Conservation (phyloP, 2,797 vertebrate genomes). For the Tinamus major region DNA sequence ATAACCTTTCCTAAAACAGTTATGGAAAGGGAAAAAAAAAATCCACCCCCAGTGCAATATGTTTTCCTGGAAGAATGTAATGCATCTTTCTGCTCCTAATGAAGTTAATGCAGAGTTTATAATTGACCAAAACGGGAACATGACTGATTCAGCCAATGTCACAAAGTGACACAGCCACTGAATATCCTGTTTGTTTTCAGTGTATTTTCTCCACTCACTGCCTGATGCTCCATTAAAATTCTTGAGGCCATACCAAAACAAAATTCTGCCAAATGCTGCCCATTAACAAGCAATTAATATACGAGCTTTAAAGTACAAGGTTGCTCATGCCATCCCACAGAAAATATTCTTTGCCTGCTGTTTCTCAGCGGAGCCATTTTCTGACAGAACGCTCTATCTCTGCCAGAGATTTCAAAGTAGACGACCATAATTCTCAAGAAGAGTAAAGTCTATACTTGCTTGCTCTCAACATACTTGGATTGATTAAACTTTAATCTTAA, state of each 20-base stretch:
- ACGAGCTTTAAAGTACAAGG: constrained; percentile 41
- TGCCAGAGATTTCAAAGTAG: constrained; percentile 44
- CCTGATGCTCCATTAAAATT: constrained; percentile 43
- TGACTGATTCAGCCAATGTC: neutral
- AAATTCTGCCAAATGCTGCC: constrained; percentile 48
- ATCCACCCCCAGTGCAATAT: neutral
- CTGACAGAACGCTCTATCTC: constrained; percentile 40
- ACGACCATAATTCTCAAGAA: neutral
- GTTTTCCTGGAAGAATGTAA: neutral
- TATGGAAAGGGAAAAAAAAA: no score
- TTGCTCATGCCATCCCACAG: constrained; percentile 55
- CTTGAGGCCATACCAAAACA: constrained; percentile 21
- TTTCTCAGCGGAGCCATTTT: constrained; percentile 41
- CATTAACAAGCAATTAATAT: constrained; percentile 65
- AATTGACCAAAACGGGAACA: neutral
- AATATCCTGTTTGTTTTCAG: neutral
- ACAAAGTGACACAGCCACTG: neutral
- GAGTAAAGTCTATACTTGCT: constrained; percentile 1
- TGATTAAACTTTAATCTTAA: constrained; percentile 58
- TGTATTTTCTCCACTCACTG: neutral
- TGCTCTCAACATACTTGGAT: neutral
- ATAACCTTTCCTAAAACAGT: neutral
- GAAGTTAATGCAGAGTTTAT: neutral
- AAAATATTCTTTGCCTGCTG: constrained; percentile 44
- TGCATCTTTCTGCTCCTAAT: neutral